Evolutionary conservation across 1,140 invertebrate genomes (phyloP).

Genomic region (Halesus radiatus): DNA sequence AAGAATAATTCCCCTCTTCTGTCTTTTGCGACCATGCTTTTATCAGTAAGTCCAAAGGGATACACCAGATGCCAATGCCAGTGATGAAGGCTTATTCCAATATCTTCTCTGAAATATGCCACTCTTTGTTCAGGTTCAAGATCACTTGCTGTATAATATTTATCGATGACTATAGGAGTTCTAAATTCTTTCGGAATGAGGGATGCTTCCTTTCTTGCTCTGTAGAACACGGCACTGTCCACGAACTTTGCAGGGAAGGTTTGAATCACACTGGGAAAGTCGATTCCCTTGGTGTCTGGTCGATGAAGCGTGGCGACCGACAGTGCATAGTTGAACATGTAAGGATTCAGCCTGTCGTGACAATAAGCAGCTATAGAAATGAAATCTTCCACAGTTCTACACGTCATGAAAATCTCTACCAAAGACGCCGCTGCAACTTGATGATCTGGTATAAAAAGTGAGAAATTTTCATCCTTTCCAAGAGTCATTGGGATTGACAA

Average conservation of each 20-base stretch:
- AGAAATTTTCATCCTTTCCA: background rate
- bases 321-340: slow-evolving; percentile 82
- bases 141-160: slow-evolving; percentile 77
- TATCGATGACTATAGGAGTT: slow-evolving; percentile 74
- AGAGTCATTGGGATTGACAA: background rate
- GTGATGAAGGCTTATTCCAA: slow-evolving; percentile 79
- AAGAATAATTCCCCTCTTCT: slow-evolving; percentile 81
- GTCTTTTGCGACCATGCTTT: slow-evolving; percentile 73
- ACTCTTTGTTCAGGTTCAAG: slow-evolving; percentile 76
- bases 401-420: slow-evolving; percentile 23
- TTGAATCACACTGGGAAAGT: slow-evolving; percentile 70
- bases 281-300: slow-evolving; percentile 68
- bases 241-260: slow-evolving; percentile 73
- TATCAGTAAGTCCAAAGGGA: slow-evolving; percentile 66
- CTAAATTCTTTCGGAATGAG: slow-evolving; percentile 22
- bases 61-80: slow-evolving; percentile 84
- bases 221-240: slow-evolving; percentile 67
- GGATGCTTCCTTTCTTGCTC: slow-evolving; percentile 65
- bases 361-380: slow-evolving; percentile 78
- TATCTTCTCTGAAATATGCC: slow-evolving; percentile 77
- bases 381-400: slow-evolving; percentile 73
- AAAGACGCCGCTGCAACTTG: background rate
- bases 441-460: slow-evolving; percentile 10
- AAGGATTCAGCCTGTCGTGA: slow-evolving; percentile 80
- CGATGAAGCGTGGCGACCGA: slow-evolving; percentile 81